phyloP scores from a whole-genome alignment of 2,888 invertebrate genomes.

The Lottia gigantea region DNA sequence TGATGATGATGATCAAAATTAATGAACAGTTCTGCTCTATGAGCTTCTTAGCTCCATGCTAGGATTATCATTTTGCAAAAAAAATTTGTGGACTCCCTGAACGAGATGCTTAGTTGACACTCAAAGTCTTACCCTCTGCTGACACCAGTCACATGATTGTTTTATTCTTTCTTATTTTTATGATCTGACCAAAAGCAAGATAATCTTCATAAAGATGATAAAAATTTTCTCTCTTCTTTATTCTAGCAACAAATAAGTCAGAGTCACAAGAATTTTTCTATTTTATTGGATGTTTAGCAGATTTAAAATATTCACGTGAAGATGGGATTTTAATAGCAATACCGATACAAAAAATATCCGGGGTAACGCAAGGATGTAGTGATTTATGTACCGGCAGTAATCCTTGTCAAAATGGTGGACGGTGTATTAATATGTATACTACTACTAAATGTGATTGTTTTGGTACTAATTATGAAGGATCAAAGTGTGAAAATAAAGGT shows the following conservation, averaged over 20 bases:
- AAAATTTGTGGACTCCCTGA: too few relatives aligned
- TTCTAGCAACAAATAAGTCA: slow-evolving; percentile 25
- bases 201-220: too few relatives aligned
- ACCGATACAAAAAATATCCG: slow-evolving; percentile 30
- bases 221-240: background rate
- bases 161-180: too few relatives aligned
- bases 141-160: too few relatives aligned
- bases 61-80: too few relatives aligned
- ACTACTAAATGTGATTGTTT: slow-evolving; percentile 92
- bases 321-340: slow-evolving; percentile 35
- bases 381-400: slow-evolving; percentile 78
- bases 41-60: too few relatives aligned
- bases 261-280: slow-evolving; percentile 24
- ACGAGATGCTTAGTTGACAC: too few relatives aligned
- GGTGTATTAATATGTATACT: slow-evolving; percentile 92
- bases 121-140: too few relatives aligned
- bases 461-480: slow-evolving; percentile 90
- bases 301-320: slow-evolving; percentile 39
- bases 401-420: slow-evolving; percentile 86
- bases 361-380: slow-evolving; percentile 77
- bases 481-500: slow-evolving; percentile 92
- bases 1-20: too few relatives aligned
- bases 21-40: too few relatives aligned
- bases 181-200: too few relatives aligned
- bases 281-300: slow-evolving; percentile 54